Percentiles rank a stretch among this genome's conserved stretches.
Evolutionary conservation across 2,888 invertebrate genomes (phyloP).

Genomic region (Prenolepis imparis): DNA sequence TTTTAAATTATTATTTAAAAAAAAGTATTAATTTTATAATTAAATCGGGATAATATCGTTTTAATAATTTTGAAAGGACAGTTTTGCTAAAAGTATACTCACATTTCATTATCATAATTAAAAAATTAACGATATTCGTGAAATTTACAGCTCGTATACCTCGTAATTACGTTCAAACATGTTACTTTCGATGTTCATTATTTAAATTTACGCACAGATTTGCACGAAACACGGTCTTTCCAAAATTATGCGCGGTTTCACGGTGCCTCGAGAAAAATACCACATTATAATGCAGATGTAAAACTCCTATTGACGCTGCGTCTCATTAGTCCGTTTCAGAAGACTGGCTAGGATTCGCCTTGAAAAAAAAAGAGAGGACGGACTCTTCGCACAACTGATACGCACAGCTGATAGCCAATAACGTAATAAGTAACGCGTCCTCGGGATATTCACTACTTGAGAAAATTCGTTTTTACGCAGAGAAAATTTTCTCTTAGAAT

Average conservation of each 20-base stretch:
- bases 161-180: background rate
- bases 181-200: background rate
- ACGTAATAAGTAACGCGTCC: slow-evolving; percentile 10
- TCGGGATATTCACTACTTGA: background rate
- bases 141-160: background rate
- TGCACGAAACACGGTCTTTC: slow-evolving; percentile 13
- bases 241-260: background rate
- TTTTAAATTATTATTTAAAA: background rate
- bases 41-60: background rate
- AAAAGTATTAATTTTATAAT: background rate
- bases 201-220: background rate
- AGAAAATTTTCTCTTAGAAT: too few relatives aligned
- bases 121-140: background rate
- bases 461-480: background rate
- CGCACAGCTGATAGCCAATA: background rate
- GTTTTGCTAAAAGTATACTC: background rate
- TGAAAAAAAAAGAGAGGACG: slow-evolving; percentile 16
- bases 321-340: slow-evolving; percentile 41
- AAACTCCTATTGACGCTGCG: slow-evolving; percentile 12
- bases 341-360: slow-evolving; percentile 12
- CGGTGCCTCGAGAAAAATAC: slow-evolving; percentile 2
- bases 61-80: background rate
- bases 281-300: slow-evolving; percentile 14
- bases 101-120: background rate
- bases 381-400: background rate